Evolutionary conservation across 1,140 invertebrate genomes (phyloP), one percentile per base, ranked within the genome.

Genomic region (Drosophila busckii): DNA sequence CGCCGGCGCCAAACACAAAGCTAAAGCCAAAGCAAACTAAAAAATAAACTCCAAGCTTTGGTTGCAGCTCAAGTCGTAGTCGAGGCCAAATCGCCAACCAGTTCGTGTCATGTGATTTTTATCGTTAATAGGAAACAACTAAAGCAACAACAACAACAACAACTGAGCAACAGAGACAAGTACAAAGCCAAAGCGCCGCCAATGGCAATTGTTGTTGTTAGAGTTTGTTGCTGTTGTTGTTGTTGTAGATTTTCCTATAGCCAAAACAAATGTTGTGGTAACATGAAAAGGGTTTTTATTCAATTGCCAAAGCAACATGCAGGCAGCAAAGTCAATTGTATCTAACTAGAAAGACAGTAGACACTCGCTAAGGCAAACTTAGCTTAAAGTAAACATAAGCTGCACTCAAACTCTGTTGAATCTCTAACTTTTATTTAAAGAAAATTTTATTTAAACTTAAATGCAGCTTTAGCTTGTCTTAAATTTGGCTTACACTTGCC

Each of bases 21-120:
- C 38, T n/a, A 32, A 25, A 31, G 15, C 7, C 5, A 9, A 41
- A 2, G 25, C 6, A 37, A 25, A 40, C 26, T 17, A 48, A 42
- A 42, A 12, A 12, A 31, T 35, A 40, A 42, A 61, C n/a, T 58
- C 25, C 40, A 35, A 54, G 44, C 26, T 28, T 55, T 44, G 68
- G 15, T 28, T 35, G 16, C 9, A 26, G 50, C 53, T 55, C 42
- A 50, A 67, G 50, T 34, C 68, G 62, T 60, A 70, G 68, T 34
- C 68, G 62, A 64, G 78, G 68, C 73, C 73, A 78, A 69, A 80
- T 80, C 64, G 75, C 32, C 75, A 67, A 70, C 75, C 75, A 82
- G 75, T 82, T 82, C 75, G 75, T 82, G 75, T 82, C 75, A 82
- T 82, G 76, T 75, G 75, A 82, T 82, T 82, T 68, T 82, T 82